Evolutionary conservation across 2,113 vertebrate genomes (phyloP).

Genomic region (Oostethus manadensis): DNA sequence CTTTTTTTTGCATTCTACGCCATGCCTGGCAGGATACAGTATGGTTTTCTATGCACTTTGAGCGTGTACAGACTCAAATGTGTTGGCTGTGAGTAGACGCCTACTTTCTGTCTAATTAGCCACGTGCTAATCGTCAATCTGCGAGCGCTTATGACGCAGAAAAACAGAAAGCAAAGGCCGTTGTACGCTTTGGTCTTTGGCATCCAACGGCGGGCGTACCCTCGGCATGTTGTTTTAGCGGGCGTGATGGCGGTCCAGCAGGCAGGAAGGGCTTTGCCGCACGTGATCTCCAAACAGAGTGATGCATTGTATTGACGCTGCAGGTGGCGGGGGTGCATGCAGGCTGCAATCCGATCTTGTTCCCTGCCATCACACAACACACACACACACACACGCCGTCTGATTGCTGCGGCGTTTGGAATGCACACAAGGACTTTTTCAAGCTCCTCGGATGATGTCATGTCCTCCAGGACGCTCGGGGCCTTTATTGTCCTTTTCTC

Average conservation of each 20-base stretch:
- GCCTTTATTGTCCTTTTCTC: no score
- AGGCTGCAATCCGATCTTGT: constrained; percentile 62
- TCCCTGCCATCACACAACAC: constrained; percentile 52
- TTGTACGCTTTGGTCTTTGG: constrained; percentile 41
- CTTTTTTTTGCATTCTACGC: no score
- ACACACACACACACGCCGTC: constrained; percentile 5
- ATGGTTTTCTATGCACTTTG: no score
- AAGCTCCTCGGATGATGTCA: background rate
- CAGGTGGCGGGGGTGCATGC: constrained; percentile 39
- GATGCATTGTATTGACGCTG: constrained; percentile 61
- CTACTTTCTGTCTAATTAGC: constrained; percentile 37
- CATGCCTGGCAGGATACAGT: no score
- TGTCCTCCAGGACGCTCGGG: background rate
- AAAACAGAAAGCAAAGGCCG: background rate
- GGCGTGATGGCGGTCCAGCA: constrained; percentile 42
- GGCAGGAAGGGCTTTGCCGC: constrained; percentile 61
- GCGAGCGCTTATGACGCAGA: constrained; percentile 28
- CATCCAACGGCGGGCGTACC: background rate
- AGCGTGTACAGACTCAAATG: background rate
- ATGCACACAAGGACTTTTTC: background rate
- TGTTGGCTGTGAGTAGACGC: background rate
- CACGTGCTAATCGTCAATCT: constrained; percentile 36
- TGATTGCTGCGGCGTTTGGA: background rate
- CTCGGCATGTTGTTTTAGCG: constrained; percentile 51
- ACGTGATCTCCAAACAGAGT: constrained; percentile 64